phyloP scores from a whole-genome alignment of 2,113 vertebrate species.

The Phyllostomus hastatus region DNA sequence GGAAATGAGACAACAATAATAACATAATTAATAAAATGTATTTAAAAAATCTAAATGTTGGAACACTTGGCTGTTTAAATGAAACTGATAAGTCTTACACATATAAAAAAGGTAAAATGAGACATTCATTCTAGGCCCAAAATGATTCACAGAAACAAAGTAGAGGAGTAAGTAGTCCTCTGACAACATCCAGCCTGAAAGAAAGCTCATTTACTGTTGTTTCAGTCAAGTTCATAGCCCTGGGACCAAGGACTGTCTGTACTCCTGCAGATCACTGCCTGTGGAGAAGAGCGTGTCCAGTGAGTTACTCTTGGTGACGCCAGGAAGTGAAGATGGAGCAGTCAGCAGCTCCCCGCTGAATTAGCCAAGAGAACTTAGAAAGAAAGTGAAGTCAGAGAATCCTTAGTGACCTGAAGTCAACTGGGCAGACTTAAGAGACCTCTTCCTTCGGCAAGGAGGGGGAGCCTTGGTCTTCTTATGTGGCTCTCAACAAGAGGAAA shows the following conservation, averaged over 20 bases:
- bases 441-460: background rate
- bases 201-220: background rate
- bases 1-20: too few relatives aligned
- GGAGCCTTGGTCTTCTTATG: background rate
- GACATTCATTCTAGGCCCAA: background rate
- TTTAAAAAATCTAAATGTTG: background rate
- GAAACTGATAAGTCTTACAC: background rate
- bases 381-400: background rate
- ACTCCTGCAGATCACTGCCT: background rate
- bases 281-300: background rate
- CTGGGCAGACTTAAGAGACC: background rate
- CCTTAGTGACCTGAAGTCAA: background rate
- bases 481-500: background rate
- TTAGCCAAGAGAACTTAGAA: background rate
- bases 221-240: background rate
- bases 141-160: background rate
- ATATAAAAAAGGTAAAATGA: background rate
- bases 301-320: background rate
- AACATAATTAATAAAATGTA: too few relatives aligned
- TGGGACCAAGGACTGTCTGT: background rate
- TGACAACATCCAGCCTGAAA: background rate
- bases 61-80: background rate
- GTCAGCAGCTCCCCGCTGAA: background rate
- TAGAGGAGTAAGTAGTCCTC: background rate
- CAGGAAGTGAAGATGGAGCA: background rate